Conservation (phyloP, 1,140 invertebrate genomes). For the Physella acuta region DNA sequence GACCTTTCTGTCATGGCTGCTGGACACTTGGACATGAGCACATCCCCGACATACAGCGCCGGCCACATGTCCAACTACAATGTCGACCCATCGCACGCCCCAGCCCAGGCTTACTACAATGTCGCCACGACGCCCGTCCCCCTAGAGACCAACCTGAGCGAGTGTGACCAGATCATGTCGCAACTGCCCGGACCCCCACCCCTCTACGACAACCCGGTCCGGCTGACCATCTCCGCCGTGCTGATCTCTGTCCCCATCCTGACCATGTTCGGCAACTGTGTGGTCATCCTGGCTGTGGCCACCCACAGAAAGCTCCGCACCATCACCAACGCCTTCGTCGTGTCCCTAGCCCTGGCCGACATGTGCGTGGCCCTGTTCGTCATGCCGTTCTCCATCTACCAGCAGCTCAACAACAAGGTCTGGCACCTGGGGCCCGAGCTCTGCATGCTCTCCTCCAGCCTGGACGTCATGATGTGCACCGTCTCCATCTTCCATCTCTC, state of each 20-base stretch:
- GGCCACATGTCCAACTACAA: too few relatives aligned
- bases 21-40: too few relatives aligned
- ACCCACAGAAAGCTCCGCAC: conserved; percentile 68
- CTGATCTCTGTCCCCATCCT: conserved; percentile 45
- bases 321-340: conserved; percentile 92
- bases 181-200: conserved; percentile 37
- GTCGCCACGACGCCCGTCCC: too few relatives aligned
- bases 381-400: conserved; percentile 70
- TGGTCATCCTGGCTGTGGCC: conserved; percentile 89
- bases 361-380: conserved; percentile 80
- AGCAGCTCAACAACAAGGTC: conserved; percentile 67
- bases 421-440: conserved; percentile 96
- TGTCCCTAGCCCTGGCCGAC: conserved; percentile 91
- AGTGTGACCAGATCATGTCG: conserved; percentile 34
- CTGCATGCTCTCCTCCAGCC: conserved; percentile 96
- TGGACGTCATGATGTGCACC: conserved; percentile 98
- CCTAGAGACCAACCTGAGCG: too few relatives aligned
- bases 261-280: conserved; percentile 72
- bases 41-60: too few relatives aligned
- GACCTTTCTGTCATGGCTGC: too few relatives aligned
- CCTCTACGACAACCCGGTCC: conserved; percentile 19
- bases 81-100: too few relatives aligned
- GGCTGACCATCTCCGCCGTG: conserved; percentile 32
- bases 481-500: conserved; percentile 97
- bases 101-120: too few relatives aligned